Percentiles rank a stretch among this genome's conserved stretches.
phyloP scores from a whole-genome alignment of 2,113 vertebrate species.

The Gobius niger region DNA sequence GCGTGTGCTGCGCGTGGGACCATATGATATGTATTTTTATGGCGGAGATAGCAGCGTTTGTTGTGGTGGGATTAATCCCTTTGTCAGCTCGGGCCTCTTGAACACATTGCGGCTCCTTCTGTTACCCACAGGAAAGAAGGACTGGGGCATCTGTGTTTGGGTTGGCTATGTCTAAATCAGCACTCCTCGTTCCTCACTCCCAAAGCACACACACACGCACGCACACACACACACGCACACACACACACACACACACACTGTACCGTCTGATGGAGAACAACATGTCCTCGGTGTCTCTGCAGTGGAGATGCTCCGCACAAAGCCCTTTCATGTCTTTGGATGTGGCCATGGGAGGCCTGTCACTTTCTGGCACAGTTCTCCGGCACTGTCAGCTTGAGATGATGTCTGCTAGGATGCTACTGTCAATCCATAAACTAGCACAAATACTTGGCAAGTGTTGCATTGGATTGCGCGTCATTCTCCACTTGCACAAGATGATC shows the following conservation, averaged over 20 bases:
- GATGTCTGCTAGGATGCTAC: conserved; percentile 61
- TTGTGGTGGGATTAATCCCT: conserved; percentile 73
- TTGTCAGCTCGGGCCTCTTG: conserved; percentile 73
- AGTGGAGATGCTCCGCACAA: conserved; percentile 56
- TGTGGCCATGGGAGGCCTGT: conserved; percentile 57
- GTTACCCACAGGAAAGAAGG: conserved; percentile 75
- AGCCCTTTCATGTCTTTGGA: conserved; percentile 62
- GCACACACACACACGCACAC: conserved; percentile 5
- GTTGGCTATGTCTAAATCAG: conserved; percentile 79
- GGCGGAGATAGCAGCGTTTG: conserved; percentile 69
- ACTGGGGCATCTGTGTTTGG: conserved; percentile 75
- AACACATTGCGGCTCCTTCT: conserved; percentile 79
- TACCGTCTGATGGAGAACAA: conserved; percentile 62
- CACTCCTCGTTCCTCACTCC: conserved; percentile 66
- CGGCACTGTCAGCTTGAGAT: conserved; percentile 56
- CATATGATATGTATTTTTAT: conserved; percentile 71
- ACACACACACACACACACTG: conserved; percentile 1
- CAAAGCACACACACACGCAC: conserved; percentile 34
- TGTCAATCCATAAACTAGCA: conserved; percentile 49
- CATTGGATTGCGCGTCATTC: background rate
- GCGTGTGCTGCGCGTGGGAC: conserved; percentile 28
- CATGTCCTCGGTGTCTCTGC: conserved; percentile 66
- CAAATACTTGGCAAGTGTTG: conserved; percentile 21
- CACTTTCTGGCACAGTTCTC: conserved; percentile 52
- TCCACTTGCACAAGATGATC: background rate